A percentile compares a stretch with the other conserved stretches of the same genome.
These are phyloP conservation scores for Porites cylindrica DNA, from an alignment of 92 coral and sea anemone species.

Conservation along the genomic window DNA sequence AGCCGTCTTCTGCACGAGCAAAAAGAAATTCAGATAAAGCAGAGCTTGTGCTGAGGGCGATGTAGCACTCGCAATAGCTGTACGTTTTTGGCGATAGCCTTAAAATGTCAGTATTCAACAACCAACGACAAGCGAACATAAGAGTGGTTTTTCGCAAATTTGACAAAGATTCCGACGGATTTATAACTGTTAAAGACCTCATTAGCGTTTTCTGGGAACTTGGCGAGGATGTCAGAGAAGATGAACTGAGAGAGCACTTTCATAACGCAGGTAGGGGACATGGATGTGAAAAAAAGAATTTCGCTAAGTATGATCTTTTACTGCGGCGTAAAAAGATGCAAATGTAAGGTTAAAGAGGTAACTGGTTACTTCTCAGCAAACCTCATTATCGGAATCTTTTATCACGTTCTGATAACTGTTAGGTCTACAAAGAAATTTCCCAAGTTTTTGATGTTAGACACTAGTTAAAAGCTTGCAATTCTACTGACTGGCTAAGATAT, in stretches of 20 bases:
- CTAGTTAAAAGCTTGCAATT: neutral
- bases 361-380: neutral
- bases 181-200: conserved; percentile 43
- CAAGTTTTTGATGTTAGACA: neutral
- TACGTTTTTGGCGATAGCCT: neutral
- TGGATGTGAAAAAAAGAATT: neutral
- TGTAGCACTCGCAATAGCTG: neutral
- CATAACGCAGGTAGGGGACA: conserved; percentile 61
- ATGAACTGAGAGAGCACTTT: conserved; percentile 57
- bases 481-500: neutral
- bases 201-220: conserved; percentile 44
- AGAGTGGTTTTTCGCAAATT: conserved; percentile 49
- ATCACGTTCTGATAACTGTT: neutral
- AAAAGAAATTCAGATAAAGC: neutral
- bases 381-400: neutral
- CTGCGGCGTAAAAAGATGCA: neutral
- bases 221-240: conserved; percentile 69
- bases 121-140: conserved; percentile 34
- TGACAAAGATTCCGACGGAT: conserved; percentile 64
- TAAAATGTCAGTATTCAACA: conserved; percentile 15
- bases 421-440: too few relatives aligned
- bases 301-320: neutral
- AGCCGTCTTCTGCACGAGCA: neutral
- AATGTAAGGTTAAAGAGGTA: too few relatives aligned
- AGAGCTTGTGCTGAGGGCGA: neutral